Evolutionary conservation across 1,140 invertebrate genomes (phyloP), one percentile per base, ranked within the genome.

Genomic region (Sminthurinus signatus): DNA sequence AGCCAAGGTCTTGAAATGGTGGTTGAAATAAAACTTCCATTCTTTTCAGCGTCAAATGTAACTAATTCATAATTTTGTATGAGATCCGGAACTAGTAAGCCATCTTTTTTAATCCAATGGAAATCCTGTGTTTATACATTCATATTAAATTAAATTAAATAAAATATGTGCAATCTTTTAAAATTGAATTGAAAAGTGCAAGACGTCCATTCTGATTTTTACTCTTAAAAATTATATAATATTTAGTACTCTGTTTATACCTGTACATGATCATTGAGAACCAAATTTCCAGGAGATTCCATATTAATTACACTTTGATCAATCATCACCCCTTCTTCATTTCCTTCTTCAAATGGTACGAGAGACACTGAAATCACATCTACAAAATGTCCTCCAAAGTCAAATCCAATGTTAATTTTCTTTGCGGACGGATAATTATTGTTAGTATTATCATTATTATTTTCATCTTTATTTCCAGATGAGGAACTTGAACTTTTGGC

Each of bases 71-170:
- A 54, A 54, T 23, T 54, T 14, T 54, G 51, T 8, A 10, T 21
- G 10, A 14, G 8, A 27, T 54, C 51, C 19, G 25, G 25, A 15
- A 54, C 25, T 27, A 54, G 19, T 4, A 54, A 15, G 4, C 51
- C 51, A 54, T 54, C 29, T 23, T 31, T 54, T 54, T 54, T 54
- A 19, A 12, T 54, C 51, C 51, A 54, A 27, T 31, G 25, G 15
- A 27, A 54, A 28, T 54, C 51, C 51, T 54, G 19, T n/a, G n/a
- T n/a, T n/a, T n/a, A n/a, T n/a, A n/a, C n/a, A n/a, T n/a, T n/a
- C n/a, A n/a, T n/a, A n/a, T n/a, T n/a, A n/a, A n/a, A n/a, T n/a
- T n/a, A n/a, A n/a, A n/a, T n/a, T n/a, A n/a, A n/a, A n/a, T n/a
- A n/a, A n/a, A n/a, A n/a, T n/a, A n/a, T n/a, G n/a, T n/a, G n/a